Conservation (phyloP, 2,888 invertebrate genomes). For the Trichopoda pennipes region DNA sequence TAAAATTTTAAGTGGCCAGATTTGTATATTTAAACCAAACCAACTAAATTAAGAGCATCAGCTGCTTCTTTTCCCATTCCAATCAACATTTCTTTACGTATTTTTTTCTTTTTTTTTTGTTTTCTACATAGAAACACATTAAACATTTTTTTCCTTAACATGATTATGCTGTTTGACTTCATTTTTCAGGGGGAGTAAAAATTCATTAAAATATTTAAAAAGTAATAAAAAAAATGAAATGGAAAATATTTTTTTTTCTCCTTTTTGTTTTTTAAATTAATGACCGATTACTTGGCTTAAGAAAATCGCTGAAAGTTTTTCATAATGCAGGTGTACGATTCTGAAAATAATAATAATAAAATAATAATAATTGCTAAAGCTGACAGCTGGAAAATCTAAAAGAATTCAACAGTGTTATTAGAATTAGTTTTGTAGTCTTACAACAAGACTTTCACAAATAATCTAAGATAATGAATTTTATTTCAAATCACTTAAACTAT, state of each 20-base stretch:
- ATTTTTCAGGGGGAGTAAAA: constrained; percentile 27
- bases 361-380: constrained; percentile 18
- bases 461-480: neutral
- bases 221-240: constrained; percentile 22
- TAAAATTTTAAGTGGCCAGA: constrained; percentile 68
- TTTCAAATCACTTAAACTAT: too few species aligned
- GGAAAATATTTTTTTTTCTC: constrained; percentile 2
- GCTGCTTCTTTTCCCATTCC: constrained; percentile 17
- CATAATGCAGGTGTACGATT: constrained; percentile 15
- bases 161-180: constrained; percentile 55
- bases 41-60: constrained; percentile 62
- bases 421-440: neutral
- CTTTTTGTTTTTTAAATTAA: neutral
- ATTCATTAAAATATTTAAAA: constrained; percentile 21
- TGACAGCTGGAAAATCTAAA: constrained; percentile 43
- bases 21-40: constrained; percentile 64
- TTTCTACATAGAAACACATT: constrained; percentile 10
- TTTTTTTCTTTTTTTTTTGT: neutral
- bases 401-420: constrained; percentile 15
- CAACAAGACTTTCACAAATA: neutral
- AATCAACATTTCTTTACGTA: too few species aligned
- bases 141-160: constrained; percentile 42
- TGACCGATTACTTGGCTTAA: neutral
- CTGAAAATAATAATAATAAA: neutral
- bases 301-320: neutral